Percentiles rank a stretch among this genome's conserved stretches.
phyloP scores from a whole-genome alignment of 2,888 invertebrate genomes.

The Phlogophora meticulosa region DNA sequence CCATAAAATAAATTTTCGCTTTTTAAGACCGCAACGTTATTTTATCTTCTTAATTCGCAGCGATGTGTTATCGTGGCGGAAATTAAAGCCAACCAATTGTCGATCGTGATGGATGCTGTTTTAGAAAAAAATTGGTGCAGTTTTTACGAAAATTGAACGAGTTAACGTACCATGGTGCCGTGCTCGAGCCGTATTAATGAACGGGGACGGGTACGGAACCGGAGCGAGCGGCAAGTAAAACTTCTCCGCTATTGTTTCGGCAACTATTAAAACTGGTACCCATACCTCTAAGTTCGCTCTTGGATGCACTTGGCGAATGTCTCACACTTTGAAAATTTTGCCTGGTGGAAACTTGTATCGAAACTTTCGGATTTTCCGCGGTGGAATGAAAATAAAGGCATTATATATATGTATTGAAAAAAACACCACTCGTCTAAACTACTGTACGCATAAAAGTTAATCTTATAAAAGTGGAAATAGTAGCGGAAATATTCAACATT shows the following conservation, averaged over 20 bases:
- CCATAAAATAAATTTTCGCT: constrained; percentile 59
- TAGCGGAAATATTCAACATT: constrained; percentile 65
- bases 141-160: constrained; percentile 71
- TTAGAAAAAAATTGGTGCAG: constrained; percentile 63
- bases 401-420: constrained; percentile 18
- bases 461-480: constrained; percentile 58
- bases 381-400: constrained; percentile 54
- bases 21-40: constrained; percentile 51
- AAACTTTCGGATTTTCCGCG: constrained; percentile 70
- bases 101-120: constrained; percentile 62
- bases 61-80: constrained; percentile 53
- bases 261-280: constrained; percentile 73
- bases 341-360: constrained; percentile 71
- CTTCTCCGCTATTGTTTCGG: constrained; percentile 81
- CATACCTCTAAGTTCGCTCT: constrained; percentile 74
- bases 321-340: constrained; percentile 80
- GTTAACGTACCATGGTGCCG: constrained; percentile 68
- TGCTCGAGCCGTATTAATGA: constrained; percentile 72
- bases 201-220: constrained; percentile 55
- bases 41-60: constrained; percentile 58
- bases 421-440: constrained; percentile 10
- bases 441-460: constrained; percentile 24
- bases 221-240: constrained; percentile 71
- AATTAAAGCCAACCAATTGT: constrained; percentile 49
- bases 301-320: constrained; percentile 78